Percentiles rank a stretch among this genome's conserved stretches.
phyloP scores from a whole-genome alignment of 1,140 invertebrate species.

The Hyles vespertilio region DNA sequence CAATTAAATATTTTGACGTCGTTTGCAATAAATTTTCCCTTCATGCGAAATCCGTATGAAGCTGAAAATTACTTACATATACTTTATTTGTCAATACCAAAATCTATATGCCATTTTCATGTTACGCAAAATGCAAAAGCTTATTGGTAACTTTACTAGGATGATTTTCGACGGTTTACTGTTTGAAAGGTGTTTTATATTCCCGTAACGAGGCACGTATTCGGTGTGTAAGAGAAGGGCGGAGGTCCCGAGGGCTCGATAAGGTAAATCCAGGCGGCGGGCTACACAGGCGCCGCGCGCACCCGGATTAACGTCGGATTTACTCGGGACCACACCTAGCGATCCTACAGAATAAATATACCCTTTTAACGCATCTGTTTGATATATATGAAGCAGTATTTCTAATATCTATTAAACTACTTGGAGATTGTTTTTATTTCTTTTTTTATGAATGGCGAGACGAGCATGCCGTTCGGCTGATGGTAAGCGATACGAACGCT shows the following conservation, averaged over 20 bases:
- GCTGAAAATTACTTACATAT: too few species aligned
- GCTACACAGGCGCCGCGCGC: slow-evolving; percentile 41
- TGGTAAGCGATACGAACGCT: too few species aligned
- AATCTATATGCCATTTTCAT: neutral
- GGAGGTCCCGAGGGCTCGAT: slow-evolving; percentile 47
- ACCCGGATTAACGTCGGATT: slow-evolving; percentile 43
- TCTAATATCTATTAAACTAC: too few species aligned
- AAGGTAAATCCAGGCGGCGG: slow-evolving; percentile 49
- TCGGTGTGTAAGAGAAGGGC: slow-evolving; percentile 17
- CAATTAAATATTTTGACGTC: too few species aligned
- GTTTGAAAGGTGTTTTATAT: slow-evolving; percentile 37
- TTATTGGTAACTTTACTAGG: slow-evolving; percentile 11
- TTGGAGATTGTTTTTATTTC: too few species aligned
- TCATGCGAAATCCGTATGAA: too few species aligned
- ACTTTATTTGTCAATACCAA: too few species aligned
- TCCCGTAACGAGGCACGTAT: slow-evolving; percentile 23
- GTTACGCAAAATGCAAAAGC: neutral
- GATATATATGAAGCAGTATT: neutral
- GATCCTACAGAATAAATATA: slow-evolving; percentile 12
- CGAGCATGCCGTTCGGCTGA: too few species aligned
- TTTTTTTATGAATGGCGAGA: too few species aligned
- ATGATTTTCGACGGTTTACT: slow-evolving; percentile 27
- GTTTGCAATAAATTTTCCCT: too few species aligned
- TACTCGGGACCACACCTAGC: slow-evolving; percentile 49
- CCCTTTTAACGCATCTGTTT: neutral